Percentiles rank a stretch among this genome's conserved stretches.
Conservation (phyloP, 2,797 vertebrate species). For the Myiothlypis chrysogaster region DNA sequence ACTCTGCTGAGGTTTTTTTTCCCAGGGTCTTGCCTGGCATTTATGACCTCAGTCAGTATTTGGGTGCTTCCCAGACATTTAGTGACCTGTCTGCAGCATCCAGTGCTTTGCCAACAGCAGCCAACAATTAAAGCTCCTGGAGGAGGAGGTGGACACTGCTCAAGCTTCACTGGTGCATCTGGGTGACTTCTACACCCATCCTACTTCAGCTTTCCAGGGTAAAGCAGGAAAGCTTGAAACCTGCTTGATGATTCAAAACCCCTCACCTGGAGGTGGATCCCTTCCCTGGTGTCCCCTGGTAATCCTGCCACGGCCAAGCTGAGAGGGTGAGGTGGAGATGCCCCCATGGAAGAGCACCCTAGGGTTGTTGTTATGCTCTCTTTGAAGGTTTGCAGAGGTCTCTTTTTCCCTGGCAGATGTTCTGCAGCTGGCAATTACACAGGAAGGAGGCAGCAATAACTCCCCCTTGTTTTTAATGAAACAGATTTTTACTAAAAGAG, state of each 20-base stretch:
- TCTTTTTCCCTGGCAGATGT: background rate
- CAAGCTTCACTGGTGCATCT: background rate
- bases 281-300: background rate
- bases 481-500: background rate
- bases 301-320: background rate
- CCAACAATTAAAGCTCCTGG: background rate
- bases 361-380: background rate
- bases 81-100: background rate
- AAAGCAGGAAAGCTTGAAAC: background rate
- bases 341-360: fast-evolving
- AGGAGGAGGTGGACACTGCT: background rate
- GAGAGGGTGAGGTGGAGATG: background rate
- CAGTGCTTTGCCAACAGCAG: background rate
- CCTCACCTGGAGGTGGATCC: background rate
- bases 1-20: background rate
- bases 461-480: background rate
- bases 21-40: background rate
- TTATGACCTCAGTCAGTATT: background rate
- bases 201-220: background rate
- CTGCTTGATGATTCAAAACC: background rate
- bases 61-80: background rate
- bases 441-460: background rate
- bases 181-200: background rate
- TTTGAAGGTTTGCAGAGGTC: background rate
- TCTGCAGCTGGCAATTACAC: background rate